Conservation (phyloP, 1,140 invertebrate genomes). For the Megathymus violae region DNA sequence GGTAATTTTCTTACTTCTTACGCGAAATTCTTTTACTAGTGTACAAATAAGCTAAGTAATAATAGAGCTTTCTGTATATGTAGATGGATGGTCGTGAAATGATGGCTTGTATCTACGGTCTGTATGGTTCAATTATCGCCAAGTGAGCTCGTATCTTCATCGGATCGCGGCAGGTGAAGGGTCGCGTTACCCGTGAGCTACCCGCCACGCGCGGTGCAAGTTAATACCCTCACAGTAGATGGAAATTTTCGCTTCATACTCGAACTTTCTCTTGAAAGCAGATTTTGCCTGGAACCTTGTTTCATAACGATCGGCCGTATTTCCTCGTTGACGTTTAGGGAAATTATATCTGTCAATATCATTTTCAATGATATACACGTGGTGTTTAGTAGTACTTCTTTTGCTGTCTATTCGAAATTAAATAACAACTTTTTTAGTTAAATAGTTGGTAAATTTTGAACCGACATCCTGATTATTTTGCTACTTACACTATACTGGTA, state of each 20-base stretch:
- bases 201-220: slow-evolving; percentile 51
- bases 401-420: no score
- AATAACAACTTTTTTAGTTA: no score
- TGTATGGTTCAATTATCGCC: slow-evolving; percentile 45
- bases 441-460: no score
- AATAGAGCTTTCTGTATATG: not conserved
- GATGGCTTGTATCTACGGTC: not conserved
- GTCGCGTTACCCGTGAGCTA: slow-evolving; percentile 54
- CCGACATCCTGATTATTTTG: no score
- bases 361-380: not conserved
- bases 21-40: no score
- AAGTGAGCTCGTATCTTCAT: slow-evolving; percentile 52
- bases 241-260: slow-evolving; percentile 53
- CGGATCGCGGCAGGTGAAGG: slow-evolving; percentile 47
- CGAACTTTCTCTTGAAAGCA: slow-evolving; percentile 61
- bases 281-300: slow-evolving; percentile 46
- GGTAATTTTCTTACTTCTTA: no score
- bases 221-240: slow-evolving; percentile 47
- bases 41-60: no score
- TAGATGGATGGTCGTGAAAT: slow-evolving; percentile 5
- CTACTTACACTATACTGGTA: not conserved
- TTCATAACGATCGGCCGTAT: slow-evolving; percentile 32
- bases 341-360: slow-evolving; percentile 5
- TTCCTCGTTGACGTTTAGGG: slow-evolving; percentile 16
- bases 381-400: no score